Evolutionary conservation across 2,888 invertebrate species (phyloP).

Genomic region (Drosophila lacicola): DNA sequence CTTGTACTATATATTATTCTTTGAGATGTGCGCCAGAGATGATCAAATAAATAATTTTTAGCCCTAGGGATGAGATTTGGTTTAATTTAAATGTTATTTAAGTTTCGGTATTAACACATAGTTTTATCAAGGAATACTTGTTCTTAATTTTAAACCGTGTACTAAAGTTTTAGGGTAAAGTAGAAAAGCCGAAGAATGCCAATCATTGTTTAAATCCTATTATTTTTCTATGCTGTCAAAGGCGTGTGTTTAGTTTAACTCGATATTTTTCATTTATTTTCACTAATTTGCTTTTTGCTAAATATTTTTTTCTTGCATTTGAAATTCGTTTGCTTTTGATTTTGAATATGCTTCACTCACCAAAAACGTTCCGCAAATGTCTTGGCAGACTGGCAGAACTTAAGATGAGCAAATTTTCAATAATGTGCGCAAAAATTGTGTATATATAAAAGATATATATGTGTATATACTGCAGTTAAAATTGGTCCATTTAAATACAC

Average conservation of each 20-base stretch:
- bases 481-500: constrained; percentile 25
- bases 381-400: constrained; percentile 41
- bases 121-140: too few species aligned
- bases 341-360: constrained; percentile 31
- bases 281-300: constrained; percentile 22
- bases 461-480: constrained; percentile 47
- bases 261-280: constrained; percentile 23
- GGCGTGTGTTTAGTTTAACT: constrained; percentile 23
- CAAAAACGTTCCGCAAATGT: constrained; percentile 13
- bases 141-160: too few species aligned
- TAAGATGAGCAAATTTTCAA: constrained; percentile 54
- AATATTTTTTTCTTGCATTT: constrained; percentile 19
- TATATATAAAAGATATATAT: constrained; percentile 19
- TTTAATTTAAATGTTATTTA: too few species aligned
- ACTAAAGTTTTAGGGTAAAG: too few species aligned
- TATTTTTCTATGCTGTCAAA: background rate
- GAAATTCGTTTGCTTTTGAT: constrained; percentile 14
- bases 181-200: too few species aligned
- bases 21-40: constrained; percentile 7
- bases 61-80: too few species aligned
- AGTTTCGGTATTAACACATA: too few species aligned
- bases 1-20: constrained; percentile 14
- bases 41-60: background rate
- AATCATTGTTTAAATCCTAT: background rate
- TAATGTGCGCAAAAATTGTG: constrained; percentile 20